Percentiles rank a stretch among this genome's conserved stretches.
Conservation (phyloP, 1,140 invertebrate species). For the Berghia stephanieae region DNA sequence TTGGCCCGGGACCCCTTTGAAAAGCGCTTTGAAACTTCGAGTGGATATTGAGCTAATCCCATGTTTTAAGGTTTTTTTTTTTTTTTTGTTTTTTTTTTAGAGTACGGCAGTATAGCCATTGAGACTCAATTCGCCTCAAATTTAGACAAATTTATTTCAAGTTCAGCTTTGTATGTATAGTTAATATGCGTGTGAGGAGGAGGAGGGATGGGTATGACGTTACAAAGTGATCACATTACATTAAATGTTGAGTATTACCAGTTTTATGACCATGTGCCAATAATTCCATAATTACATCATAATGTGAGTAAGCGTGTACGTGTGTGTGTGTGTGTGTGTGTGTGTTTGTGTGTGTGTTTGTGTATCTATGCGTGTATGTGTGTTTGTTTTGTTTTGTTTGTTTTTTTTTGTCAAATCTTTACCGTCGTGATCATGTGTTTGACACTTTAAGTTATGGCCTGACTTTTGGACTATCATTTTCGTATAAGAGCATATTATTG, state of each 20-base stretch:
- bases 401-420: not conserved
- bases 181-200: not conserved
- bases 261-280: not conserved
- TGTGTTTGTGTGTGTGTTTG: constrained; percentile 10
- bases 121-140: too few species aligned
- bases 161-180: not conserved
- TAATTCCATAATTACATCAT: not conserved
- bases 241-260: too few species aligned
- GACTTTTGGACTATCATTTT: not conserved
- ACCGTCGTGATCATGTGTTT: not conserved
- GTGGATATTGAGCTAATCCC: too few species aligned
- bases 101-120: too few species aligned
- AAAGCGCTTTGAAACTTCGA: too few species aligned
- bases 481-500: not conserved
- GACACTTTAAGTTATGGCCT: not conserved
- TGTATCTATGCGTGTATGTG: not conserved
- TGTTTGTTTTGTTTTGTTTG: not conserved
- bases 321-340: constrained; percentile 16
- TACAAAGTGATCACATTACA: too few species aligned
- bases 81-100: too few species aligned
- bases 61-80: too few species aligned
- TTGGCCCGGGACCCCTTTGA: too few species aligned
- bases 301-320: not conserved
- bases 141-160: too few species aligned
- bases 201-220: too few species aligned